These are phyloP conservation scores for Scarus forsteni DNA, from an alignment of 2,797 vertebrate species.

Conservation along the genomic window DNA sequence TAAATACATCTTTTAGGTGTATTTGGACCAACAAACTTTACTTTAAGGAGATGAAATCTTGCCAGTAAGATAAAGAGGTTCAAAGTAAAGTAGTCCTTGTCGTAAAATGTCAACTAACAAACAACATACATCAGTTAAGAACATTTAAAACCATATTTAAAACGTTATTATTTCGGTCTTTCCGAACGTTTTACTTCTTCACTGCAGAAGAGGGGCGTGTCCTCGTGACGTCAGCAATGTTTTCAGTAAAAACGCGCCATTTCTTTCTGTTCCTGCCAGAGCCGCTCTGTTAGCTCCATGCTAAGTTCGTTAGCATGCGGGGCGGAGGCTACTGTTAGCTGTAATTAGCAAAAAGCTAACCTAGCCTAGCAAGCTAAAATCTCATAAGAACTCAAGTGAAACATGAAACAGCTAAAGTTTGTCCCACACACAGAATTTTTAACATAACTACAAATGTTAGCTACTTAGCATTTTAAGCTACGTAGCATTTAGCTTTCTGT, in stretches of 20 bases:
- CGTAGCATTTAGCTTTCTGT: background rate
- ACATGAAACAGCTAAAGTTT: background rate
- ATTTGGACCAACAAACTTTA: no score
- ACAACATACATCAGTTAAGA: no score
- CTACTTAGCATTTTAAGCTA: background rate
- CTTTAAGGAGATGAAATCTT: no score
- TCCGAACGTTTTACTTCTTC: no score
- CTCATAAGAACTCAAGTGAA: background rate
- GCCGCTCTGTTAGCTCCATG: conserved; percentile 29
- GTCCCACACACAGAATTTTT: background rate
- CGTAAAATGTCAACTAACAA: no score
- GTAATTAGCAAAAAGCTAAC: conserved; percentile 13
- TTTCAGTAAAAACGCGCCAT: conserved; percentile 83
- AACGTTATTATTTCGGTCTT: no score
- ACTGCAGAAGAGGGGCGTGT: conserved; percentile 48
- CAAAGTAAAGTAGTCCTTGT: no score
- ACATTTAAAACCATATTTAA: no score
- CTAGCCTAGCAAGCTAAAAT: conserved; percentile 3
- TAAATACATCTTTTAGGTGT: no score
- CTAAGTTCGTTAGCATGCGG: conserved; percentile 35
- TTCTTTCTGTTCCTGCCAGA: conserved; percentile 66
- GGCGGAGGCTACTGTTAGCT: background rate
- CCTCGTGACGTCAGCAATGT: conserved; percentile 63
- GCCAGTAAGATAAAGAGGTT: no score
- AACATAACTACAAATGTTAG: background rate